Evolutionary conservation across 2,113 vertebrate genomes (phyloP).

Genomic region (Emydura subglobosa): DNA sequence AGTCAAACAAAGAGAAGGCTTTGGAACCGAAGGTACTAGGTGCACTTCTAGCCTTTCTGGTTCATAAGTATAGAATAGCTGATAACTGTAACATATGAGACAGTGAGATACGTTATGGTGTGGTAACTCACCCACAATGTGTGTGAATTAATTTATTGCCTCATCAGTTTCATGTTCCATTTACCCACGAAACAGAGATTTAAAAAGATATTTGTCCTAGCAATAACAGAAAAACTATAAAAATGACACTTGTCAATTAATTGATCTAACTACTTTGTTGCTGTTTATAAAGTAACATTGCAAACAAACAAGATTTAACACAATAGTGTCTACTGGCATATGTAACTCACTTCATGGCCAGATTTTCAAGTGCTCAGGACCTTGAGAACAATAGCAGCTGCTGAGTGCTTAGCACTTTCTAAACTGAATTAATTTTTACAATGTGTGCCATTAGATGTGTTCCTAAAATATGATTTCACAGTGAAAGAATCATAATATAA

Average conservation of each 20-base stretch:
- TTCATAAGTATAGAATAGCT: fast-evolving
- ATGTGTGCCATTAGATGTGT: conserved; percentile 52
- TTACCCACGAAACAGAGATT: background rate
- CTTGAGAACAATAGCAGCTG: conserved; percentile 19
- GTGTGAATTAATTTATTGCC: background rate
- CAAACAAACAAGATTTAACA: background rate
- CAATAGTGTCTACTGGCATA: background rate
- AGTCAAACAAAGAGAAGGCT: background rate
- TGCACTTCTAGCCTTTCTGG: background rate
- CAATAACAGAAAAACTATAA: background rate
- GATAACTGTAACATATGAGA: background rate
- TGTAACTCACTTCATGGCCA: background rate
- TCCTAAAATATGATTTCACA: conserved; percentile 52
- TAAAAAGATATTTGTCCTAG: background rate
- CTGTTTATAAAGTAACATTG: background rate
- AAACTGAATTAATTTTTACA: conserved; percentile 57
- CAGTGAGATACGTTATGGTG: background rate
- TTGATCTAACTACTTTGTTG: background rate
- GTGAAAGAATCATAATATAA: conserved; percentile 58
- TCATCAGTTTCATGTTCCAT: background rate
- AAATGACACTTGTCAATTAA: background rate
- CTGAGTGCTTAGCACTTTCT: conserved; percentile 42
- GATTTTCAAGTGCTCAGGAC: conserved; percentile 29
- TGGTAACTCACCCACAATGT: fast-evolving
- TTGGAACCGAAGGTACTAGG: background rate